Evolutionary conservation across 2,888 invertebrate genomes (phyloP), one percentile per base, ranked within the genome.

Genomic region (Podabrus alpinus): DNA sequence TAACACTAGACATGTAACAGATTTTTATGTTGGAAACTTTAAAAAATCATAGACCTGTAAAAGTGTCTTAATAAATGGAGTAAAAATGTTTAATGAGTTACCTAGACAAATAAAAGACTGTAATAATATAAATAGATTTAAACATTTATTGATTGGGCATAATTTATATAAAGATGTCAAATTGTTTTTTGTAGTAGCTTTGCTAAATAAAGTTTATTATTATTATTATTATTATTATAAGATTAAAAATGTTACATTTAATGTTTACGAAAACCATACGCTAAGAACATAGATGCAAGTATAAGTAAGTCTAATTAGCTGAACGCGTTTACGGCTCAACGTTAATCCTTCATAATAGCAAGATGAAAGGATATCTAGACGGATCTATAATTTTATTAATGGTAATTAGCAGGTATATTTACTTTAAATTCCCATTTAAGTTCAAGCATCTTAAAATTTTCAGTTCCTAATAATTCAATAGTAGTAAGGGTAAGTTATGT

Each of bases 311-410:
- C 17, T 64, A 19, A 64, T 64, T 19, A 64, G 17, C 21, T 19
- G 62, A 19, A 21, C 62, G 17, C 45, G 21, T 17, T 64, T n/a
- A 64, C 17, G 62, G 21, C 21, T 64, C 62, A 64, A 19, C 13
- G 15, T 64, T 64, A 64, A 64, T 64, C 62, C 62, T 19, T 64
- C 21, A 17, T 64, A 64, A 21, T 19, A 64, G 62, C 19, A 64
- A 64, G 62, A 64, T 64, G 62, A 64, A 64, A 64, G 62, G 62
- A 64, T 64, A 64, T 19, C 19, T 64, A 64, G 19, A 64, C 7
- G 21, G 62, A 64, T 64, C 17, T 64, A 64, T 64, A 64, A 64
- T 21, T 64, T 64, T 64, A 64, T 64, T 64, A 64, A 64, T 9
- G 21, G 62, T 64, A 64, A 64, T 64, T 64, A 64, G 62, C 19